These are phyloP conservation scores for Pseudomyrmex concolor DNA, from an alignment of 1,140 invertebrate genomes.

Conservation along the genomic window DNA sequence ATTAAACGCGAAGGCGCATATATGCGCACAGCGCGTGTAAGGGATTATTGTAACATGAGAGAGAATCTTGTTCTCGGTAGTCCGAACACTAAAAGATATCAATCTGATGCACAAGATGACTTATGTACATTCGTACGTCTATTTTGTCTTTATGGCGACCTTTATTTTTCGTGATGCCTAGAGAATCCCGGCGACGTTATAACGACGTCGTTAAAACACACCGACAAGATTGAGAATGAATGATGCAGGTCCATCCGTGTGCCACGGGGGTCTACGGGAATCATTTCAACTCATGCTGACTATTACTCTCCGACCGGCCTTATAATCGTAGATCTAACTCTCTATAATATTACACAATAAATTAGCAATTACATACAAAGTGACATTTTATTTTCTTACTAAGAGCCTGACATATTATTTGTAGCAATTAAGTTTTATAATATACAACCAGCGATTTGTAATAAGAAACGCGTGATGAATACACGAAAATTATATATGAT, in stretches of 20 bases:
- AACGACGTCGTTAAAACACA: conserved; percentile 69
- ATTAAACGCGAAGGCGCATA: neutral
- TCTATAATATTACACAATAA: neutral
- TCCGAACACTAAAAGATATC: conserved; percentile 30
- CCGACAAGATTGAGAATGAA: conserved; percentile 30
- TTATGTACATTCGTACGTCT: conserved; percentile 29
- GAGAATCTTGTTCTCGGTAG: conserved; percentile 40
- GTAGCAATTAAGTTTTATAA: neutral
- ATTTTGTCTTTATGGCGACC: conserved; percentile 30
- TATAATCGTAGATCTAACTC: neutral
- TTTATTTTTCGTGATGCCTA: conserved; percentile 51
- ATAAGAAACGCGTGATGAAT: conserved; percentile 37
- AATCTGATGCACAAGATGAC: conserved; percentile 12
- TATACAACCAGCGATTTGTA: neutral
- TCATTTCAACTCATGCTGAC: neutral
- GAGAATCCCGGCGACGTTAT: conserved; percentile 47
- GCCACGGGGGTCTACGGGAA: conserved; percentile 8
- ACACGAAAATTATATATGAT: conserved; percentile 35
- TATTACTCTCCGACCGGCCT: conserved; percentile 14
- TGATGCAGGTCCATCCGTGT: conserved; percentile 3
- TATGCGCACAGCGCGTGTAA: no score
- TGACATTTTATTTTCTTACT: neutral
- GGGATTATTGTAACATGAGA: neutral
- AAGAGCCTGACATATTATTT: neutral
- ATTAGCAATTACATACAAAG: conserved; percentile 6